Percentiles rank a stretch among this genome's conserved stretches.
Conservation (phyloP, 2,797 vertebrate species). For the Triplophysa yarkandensis region DNA sequence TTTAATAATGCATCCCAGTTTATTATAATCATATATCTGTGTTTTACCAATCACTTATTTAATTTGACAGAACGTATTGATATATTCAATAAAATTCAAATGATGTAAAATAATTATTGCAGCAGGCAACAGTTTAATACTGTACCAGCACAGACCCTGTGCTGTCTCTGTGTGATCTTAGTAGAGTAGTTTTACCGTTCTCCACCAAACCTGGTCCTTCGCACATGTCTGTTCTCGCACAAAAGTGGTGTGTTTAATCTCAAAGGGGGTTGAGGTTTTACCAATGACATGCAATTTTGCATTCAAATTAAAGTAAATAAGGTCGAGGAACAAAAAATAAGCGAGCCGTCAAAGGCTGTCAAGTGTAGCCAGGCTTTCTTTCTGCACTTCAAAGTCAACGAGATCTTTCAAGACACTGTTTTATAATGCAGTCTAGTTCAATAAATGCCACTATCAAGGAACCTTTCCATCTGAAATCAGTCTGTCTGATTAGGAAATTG, state of each 20-base stretch:
- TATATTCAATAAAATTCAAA: background rate
- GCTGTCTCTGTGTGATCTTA: background rate
- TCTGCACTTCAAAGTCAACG: background rate
- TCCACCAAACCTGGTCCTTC: background rate
- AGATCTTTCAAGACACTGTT: background rate
- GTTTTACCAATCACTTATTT: too few species aligned
- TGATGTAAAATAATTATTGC: background rate
- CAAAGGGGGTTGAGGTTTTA: slow-evolving; percentile 2
- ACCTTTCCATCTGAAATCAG: background rate
- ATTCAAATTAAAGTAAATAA: slow-evolving; percentile 28
- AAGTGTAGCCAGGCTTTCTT: background rate
- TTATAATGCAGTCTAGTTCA: background rate
- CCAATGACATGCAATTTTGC: slow-evolving; percentile 1
- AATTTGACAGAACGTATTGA: too few species aligned
- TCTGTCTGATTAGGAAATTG: background rate
- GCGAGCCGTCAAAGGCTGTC: slow-evolving; percentile 16
- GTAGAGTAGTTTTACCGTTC: background rate
- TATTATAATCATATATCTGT: too few species aligned
- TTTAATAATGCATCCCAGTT: too few species aligned
- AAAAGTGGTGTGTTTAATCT: background rate
- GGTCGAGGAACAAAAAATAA: slow-evolving; percentile 17
- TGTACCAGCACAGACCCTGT: background rate
- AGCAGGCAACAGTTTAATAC: background rate
- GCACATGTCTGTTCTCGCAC: background rate
- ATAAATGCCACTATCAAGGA: background rate